Conservation (phyloP, 1,140 invertebrate genomes). For the Bradynema listronoti region DNA sequence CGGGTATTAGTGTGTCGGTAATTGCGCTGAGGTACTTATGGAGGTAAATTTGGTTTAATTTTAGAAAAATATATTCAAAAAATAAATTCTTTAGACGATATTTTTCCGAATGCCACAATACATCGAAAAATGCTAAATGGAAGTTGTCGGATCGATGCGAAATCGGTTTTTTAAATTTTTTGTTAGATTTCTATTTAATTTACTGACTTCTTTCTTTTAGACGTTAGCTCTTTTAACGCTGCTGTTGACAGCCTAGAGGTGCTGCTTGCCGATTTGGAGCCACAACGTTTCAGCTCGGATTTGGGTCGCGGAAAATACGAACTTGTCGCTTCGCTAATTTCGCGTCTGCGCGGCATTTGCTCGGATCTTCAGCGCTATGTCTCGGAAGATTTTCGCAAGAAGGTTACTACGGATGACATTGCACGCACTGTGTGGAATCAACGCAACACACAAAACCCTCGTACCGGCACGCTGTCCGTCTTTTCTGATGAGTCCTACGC, state of each 20-base stretch:
- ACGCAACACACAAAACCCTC: constrained; percentile 14
- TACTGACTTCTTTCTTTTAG: constrained; percentile 6
- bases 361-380: constrained; percentile 33
- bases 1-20: constrained; percentile 24
- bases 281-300: constrained; percentile 32
- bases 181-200: background rate
- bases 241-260: constrained; percentile 27
- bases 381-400: constrained; percentile 11
- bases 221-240: constrained; percentile 16
- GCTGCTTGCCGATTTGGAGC: constrained; percentile 27
- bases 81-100: constrained; percentile 22
- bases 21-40: constrained; percentile 13
- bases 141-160: constrained; percentile 17
- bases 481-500: constrained; percentile 44
- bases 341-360: constrained; percentile 25
- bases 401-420: constrained; percentile 38
- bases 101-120: constrained; percentile 20
- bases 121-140: constrained; percentile 16
- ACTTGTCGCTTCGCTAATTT: constrained; percentile 33
- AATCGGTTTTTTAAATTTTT: constrained; percentile 18
- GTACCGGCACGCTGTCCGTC: constrained; percentile 40
- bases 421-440: constrained; percentile 39
- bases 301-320: constrained; percentile 30
- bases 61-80: constrained; percentile 5
- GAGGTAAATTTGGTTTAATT: constrained; percentile 19